Conservation (phyloP, 2,113 vertebrate genomes). For the Daphoenositta chrysoptera region DNA sequence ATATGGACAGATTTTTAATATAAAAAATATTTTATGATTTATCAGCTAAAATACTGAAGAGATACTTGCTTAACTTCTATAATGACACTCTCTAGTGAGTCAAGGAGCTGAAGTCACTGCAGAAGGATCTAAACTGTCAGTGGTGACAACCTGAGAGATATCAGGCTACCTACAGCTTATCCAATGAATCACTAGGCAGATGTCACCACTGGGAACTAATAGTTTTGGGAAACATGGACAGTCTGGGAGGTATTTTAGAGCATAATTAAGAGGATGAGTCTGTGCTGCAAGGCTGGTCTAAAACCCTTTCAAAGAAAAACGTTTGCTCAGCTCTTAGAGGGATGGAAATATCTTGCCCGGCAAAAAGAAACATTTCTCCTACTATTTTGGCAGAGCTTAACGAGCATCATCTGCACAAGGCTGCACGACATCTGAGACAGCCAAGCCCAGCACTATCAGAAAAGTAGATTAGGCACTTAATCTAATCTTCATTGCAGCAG, state of each 20-base stretch:
- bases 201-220: not conserved
- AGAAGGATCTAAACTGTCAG: not conserved
- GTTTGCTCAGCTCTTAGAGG: not conserved
- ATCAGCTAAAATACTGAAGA: not conserved
- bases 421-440: not conserved
- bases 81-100: not conserved
- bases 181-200: not conserved
- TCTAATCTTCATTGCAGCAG: not conserved
- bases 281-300: not conserved
- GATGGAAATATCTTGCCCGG: not conserved
- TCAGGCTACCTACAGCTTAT: not conserved
- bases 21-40: not conserved
- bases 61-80: not conserved
- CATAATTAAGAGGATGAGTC: not conserved
- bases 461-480: not conserved
- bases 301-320: not conserved
- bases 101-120: not conserved
- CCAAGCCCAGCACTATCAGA: not conserved
- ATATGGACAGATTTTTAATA: not conserved
- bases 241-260: not conserved
- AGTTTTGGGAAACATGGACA: not conserved
- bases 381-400: not conserved
- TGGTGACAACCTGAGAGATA: not conserved
- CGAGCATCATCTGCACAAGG: not conserved
- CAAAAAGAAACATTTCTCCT: not conserved